phyloP scores from a whole-genome alignment of 2,797 vertebrate genomes.

The Pelobates cultripes region DNA sequence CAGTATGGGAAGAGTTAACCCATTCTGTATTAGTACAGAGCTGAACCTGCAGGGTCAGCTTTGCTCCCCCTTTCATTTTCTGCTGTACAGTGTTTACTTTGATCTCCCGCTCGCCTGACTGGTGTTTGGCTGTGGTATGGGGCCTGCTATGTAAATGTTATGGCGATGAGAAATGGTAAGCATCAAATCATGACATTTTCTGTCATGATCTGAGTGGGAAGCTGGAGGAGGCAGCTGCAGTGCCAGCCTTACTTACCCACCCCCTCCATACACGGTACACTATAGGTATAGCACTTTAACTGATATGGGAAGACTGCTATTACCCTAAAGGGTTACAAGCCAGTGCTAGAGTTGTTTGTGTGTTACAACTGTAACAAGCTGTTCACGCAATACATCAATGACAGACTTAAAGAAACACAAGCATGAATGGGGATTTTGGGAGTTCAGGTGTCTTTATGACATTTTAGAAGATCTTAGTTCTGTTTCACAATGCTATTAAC shows the following conservation, averaged over 20 bases:
- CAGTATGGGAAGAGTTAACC: background rate
- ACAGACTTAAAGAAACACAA: background rate
- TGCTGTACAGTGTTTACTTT: constrained; percentile 41
- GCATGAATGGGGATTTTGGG: no score
- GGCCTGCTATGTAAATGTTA: constrained; percentile 52
- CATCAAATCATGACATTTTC: constrained; percentile 52
- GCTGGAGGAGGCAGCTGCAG: constrained; percentile 16
- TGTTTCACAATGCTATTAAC: no score
- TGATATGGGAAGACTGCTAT: background rate
- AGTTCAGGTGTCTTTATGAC: no score
- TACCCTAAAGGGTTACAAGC: background rate
- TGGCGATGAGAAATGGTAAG: constrained; percentile 51
- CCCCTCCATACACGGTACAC: background rate
- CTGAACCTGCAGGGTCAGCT: background rate
- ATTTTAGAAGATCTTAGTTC: no score
- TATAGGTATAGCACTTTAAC: background rate
- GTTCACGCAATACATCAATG: background rate
- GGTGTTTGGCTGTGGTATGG: constrained; percentile 36
- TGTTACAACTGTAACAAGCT: background rate
- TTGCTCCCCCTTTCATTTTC: background rate
- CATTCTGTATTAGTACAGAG: background rate
- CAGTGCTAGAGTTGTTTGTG: background rate
- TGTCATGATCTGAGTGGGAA: constrained; percentile 32
- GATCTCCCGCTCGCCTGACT: constrained; percentile 35
- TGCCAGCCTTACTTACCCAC: background rate